Conservation (phyloP, 1,140 invertebrate genomes). For the Araneus ventricosus region DNA sequence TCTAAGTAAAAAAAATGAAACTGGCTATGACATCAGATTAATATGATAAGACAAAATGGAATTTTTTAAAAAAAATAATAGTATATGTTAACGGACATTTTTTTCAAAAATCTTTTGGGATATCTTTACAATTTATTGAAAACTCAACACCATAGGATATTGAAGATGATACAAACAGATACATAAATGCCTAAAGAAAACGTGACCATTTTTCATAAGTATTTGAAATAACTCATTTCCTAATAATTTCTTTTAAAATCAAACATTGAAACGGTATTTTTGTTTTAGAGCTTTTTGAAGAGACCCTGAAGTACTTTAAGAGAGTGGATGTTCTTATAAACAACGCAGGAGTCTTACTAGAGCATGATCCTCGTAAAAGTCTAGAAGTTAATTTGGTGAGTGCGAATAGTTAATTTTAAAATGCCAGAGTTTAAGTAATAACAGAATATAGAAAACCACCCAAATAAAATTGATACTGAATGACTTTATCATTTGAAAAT, state of each 20-base stretch:
- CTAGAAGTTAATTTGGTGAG: slow-evolving; percentile 85
- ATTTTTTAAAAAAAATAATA: too few species aligned
- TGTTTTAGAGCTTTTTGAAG: slow-evolving; percentile 28
- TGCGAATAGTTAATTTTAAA: not conserved
- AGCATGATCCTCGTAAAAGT: slow-evolving; percentile 88
- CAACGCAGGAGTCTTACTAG: slow-evolving; percentile 88
- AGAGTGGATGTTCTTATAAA: slow-evolving; percentile 87
- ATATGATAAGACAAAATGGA: too few species aligned
- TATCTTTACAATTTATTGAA: too few species aligned
- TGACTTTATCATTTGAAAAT: not conserved
- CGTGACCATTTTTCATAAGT: too few species aligned
- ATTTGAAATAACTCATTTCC: not conserved
- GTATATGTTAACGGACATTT: too few species aligned
- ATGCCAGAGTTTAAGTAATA: not conserved
- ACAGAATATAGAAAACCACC: not conserved
- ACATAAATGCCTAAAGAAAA: too few species aligned
- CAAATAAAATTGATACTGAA: not conserved
- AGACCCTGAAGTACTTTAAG: slow-evolving; percentile 82
- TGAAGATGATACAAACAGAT: too few species aligned
- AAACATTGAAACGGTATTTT: not conserved
- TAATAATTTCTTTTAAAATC: too few species aligned
- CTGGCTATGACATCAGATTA: too few species aligned
- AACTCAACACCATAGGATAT: too few species aligned
- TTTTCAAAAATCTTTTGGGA: too few species aligned
- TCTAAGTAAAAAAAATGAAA: too few species aligned